These are phyloP conservation scores for Plebejus argus DNA, from an alignment of 2,888 invertebrate genomes.

Conservation along the genomic window DNA sequence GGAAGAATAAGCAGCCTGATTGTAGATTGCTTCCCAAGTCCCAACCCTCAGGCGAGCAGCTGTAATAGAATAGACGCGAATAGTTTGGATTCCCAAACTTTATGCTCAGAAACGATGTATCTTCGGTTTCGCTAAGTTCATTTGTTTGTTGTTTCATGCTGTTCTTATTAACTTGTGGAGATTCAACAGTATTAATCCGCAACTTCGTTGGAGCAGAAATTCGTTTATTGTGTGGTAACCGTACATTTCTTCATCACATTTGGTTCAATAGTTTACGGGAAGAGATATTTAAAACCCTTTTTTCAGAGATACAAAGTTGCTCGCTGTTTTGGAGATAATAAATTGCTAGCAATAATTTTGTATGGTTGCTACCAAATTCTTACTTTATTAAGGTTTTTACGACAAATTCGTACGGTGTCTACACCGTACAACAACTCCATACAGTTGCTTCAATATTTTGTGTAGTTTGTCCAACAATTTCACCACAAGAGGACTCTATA, in stretches of 20 bases:
- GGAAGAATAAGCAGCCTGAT: not conserved
- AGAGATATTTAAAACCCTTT: no score
- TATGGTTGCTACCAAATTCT: no score
- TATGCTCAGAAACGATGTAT: slow-evolving; percentile 17
- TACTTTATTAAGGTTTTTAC: no score
- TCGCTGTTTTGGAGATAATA: no score
- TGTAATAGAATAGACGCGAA: slow-evolving; percentile 25
- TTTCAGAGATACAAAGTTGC: no score
- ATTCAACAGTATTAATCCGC: no score
- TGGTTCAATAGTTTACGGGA: no score
- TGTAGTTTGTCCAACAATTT: slow-evolving; percentile 1
- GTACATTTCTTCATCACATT: no score
- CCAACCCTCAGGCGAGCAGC: slow-evolving; percentile 18
- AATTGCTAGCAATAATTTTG: no score
- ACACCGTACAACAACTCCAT: not conserved
- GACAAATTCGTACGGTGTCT: no score
- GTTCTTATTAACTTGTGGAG: not conserved
- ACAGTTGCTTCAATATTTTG: not conserved
- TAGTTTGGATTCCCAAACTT: slow-evolving; percentile 1
- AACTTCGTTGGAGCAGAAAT: no score
- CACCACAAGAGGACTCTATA: slow-evolving; percentile 6
- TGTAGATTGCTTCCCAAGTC: not conserved
- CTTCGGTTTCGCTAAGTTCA: slow-evolving; percentile 3
- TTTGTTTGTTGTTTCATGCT: not conserved
- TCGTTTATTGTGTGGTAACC: no score